Evolutionary conservation across 2,888 invertebrate genomes (phyloP), one percentile per base, ranked within the genome.

Genomic region (Clusia tigrina): DNA sequence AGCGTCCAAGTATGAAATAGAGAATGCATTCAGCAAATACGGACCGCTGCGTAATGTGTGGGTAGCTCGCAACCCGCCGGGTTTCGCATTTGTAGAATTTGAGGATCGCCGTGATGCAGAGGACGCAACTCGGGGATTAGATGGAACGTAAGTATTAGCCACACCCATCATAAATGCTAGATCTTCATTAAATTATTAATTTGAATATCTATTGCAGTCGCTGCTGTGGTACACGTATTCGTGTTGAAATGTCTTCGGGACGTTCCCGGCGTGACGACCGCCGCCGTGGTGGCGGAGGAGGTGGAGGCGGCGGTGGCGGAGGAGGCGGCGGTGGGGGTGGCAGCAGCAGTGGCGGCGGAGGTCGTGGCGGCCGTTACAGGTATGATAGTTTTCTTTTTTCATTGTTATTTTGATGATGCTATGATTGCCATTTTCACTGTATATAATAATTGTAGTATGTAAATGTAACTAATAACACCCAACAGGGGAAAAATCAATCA

Each of bases 211-310:
- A 22, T 80, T 82, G 15, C 78, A 94, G 94, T 65, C 90, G 94
- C 57, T 92, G 93, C 85, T 95, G 95, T 85, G 95, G 95, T 10
- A 92, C 93, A 25, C 89, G 95, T 77, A 93, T 95, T 58, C 89
- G 95, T 66, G 95, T 95, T 17, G 95, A 96, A 85, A 95, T 95
- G 95, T 95, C 95, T 0, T 94, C 92, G 68, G 95, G 95, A 1
- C 88, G 93, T 72, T 92, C 92, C 57, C 87, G 93, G 58, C 88
- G 89, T 71, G 91, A 90, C 61, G 90, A 89, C 68, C 88, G 88
- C 63, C 82, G 86, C 37, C 80, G 83, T 1, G 76, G 83, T 2
- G 80, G 82, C 2, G 79, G 80, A 1, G 79, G 79, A 5, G 78
- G 81, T 9, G 78, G 76, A 0, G 75, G 77, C 0, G 73, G 80